These are phyloP conservation scores for Hoplostethus mediterraneus DNA, from an alignment of 2,797 vertebrate genomes.

Conservation along the genomic window DNA sequence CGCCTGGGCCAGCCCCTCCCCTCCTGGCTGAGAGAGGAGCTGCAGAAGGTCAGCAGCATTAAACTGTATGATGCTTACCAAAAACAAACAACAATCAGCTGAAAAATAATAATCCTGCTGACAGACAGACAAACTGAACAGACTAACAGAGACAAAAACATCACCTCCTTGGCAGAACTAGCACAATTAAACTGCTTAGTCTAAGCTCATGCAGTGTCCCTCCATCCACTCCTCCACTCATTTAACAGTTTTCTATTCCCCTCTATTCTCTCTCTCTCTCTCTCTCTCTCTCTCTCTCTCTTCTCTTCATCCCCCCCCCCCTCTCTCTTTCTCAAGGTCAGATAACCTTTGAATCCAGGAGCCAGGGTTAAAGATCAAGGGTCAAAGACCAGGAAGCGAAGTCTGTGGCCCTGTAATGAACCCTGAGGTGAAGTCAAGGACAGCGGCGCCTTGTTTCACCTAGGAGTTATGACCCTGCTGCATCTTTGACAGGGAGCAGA, in stretches of 20 bases:
- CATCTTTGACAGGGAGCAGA: constrained; percentile 27
- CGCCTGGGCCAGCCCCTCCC: constrained; percentile 94
- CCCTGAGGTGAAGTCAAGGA: constrained; percentile 60
- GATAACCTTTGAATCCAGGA: constrained; percentile 83
- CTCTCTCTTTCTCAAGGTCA: constrained; percentile 81
- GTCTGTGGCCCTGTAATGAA: constrained; percentile 63
- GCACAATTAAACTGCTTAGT: constrained; percentile 50
- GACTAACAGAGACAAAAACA: too few relatives aligned
- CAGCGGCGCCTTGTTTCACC: constrained; percentile 52
- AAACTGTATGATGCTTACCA: constrained; percentile 30
- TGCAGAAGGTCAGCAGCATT: constrained; percentile 93
- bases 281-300: neutral
- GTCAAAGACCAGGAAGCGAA: constrained; percentile 51
- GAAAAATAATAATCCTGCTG: too few relatives aligned
- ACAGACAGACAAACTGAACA: too few relatives aligned
- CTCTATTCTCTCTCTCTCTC: constrained; percentile 22
- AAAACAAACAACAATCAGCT: neutral
- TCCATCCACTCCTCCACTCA: neutral
- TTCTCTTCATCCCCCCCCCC: constrained; percentile 28
- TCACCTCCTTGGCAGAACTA: neutral
- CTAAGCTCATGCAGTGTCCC: neutral
- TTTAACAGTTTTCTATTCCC: neutral
- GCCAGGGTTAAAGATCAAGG: constrained; percentile 72
- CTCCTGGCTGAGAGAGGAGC: constrained; percentile 96
- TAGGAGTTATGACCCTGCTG: constrained; percentile 52